Evolutionary conservation across 2,888 invertebrate genomes (phyloP).

Genomic region (Hipparchia sbordonii): DNA sequence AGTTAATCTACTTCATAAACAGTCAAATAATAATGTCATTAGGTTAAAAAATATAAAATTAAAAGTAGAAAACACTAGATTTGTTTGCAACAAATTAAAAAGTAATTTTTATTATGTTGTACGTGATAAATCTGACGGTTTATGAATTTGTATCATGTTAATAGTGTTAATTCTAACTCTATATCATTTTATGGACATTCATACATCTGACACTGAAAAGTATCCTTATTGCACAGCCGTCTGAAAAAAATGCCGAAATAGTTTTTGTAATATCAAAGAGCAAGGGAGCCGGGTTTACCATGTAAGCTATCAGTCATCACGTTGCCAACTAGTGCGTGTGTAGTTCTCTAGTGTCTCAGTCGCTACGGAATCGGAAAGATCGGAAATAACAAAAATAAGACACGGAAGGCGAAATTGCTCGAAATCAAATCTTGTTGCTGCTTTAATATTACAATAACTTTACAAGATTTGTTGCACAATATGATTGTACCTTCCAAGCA

Average conservation of each 20-base stretch:
- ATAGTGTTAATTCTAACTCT: conserved; percentile 78
- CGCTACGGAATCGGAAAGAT: conserved; percentile 65
- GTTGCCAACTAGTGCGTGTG: conserved; percentile 64
- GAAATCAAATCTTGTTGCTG: conserved; percentile 77
- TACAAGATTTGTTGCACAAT: conserved; percentile 83
- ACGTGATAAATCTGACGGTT: conserved; percentile 60
- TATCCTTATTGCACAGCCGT: conserved; percentile 80
- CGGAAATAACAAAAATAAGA: conserved; percentile 71
- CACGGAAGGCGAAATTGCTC: conserved; percentile 76
- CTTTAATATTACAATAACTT: conserved; percentile 83
- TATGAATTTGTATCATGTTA: conserved; percentile 68
- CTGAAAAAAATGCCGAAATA: conserved; percentile 75
- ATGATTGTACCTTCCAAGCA: conserved; percentile 82
- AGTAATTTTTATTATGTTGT: conserved; percentile 17
- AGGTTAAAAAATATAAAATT: conserved; percentile 1
- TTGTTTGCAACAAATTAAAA: conserved; percentile 22
- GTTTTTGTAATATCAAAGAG: conserved; percentile 83
- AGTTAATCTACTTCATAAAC: conserved; percentile 71
- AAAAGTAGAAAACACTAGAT: conserved; percentile 15
- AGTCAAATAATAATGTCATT: conserved; percentile 48
- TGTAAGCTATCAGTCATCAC: background rate
- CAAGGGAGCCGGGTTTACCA: conserved; percentile 47
- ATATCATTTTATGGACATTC: conserved; percentile 79
- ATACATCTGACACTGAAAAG: conserved; percentile 77
- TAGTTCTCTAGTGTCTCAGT: conserved; percentile 63